Evolutionary conservation across 1,140 invertebrate genomes (phyloP).

Genomic region (Camponotus floridanus): DNA sequence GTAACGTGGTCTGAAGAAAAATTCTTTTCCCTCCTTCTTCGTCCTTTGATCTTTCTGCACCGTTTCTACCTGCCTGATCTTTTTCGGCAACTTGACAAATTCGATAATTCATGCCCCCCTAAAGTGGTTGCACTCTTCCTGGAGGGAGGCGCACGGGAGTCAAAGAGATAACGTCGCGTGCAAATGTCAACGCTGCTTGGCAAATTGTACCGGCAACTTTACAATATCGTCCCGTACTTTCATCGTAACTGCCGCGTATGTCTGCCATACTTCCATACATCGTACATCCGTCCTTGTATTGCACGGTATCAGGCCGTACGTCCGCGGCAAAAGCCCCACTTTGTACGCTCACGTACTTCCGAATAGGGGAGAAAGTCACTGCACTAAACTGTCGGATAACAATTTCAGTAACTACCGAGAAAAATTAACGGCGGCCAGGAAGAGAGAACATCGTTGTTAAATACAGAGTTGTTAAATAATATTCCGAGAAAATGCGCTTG

Average conservation of each 20-base stretch:
- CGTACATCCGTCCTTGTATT: slow-evolving; percentile 38
- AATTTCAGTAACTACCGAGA: slow-evolving; percentile 32
- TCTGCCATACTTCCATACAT: neutral
- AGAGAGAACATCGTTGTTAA: neutral
- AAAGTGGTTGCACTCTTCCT: neutral
- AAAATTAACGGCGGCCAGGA: neutral
- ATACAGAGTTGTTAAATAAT: neutral
- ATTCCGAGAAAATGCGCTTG: neutral
- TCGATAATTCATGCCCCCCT: slow-evolving; percentile 69
- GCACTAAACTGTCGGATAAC: slow-evolving; percentile 63
- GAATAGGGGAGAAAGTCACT: slow-evolving; percentile 68
- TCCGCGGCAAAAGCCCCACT: slow-evolving; percentile 76
- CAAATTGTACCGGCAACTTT: slow-evolving; percentile 71
- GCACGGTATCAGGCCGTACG: slow-evolving; percentile 74
- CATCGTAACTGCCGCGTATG: slow-evolving; percentile 45
- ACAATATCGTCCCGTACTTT: slow-evolving; percentile 71
- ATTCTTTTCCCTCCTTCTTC: neutral
- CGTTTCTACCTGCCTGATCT: neutral
- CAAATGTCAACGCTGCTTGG: slow-evolving; percentile 81
- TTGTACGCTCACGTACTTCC: slow-evolving; percentile 70
- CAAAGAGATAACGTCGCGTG: slow-evolving; percentile 81
- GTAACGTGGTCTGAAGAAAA: too few species aligned
- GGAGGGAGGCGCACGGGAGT: slow-evolving; percentile 25
- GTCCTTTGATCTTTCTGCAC: neutral
- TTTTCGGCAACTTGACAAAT: slow-evolving; percentile 70